These are phyloP conservation scores for Oreamnos americanus DNA, from an alignment of 2,113 vertebrate genomes.

Conservation along the genomic window DNA sequence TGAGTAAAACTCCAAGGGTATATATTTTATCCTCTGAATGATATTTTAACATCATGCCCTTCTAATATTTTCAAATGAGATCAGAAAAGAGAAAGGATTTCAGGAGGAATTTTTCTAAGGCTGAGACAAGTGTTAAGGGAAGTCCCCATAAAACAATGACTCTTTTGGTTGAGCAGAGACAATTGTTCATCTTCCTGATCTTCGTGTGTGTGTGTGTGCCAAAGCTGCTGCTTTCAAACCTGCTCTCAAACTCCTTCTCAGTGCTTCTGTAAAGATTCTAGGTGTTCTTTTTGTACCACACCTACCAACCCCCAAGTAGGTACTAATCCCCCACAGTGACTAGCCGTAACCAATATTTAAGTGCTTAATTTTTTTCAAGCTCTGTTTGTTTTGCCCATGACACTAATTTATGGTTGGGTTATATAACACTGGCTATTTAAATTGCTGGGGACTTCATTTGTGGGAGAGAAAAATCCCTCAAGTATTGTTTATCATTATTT, in stretches of 20 bases:
- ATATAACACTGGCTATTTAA: slow-evolving; percentile 51
- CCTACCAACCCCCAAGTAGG: neutral
- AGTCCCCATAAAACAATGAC: neutral
- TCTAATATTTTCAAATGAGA: neutral
- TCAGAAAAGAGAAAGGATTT: neutral
- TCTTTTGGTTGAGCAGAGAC: neutral
- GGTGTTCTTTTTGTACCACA: slow-evolving; percentile 22
- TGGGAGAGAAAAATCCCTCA: neutral
- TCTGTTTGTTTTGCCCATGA: slow-evolving; percentile 70
- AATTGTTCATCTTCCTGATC: neutral
- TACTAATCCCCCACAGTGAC: slow-evolving; percentile 52
- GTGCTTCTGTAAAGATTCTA: neutral
- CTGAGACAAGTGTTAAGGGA: neutral
- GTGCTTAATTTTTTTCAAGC: slow-evolving; percentile 68
- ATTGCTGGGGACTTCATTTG: slow-evolving; percentile 57
- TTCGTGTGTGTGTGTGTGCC: no score
- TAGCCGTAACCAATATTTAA: slow-evolving; percentile 68
- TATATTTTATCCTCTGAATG: neutral
- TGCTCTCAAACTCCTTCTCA: neutral
- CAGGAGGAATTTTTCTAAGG: neutral
- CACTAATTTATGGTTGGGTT: slow-evolving; percentile 68
- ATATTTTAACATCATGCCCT: neutral
- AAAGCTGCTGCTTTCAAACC: neutral
- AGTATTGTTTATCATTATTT: slow-evolving; percentile 43
- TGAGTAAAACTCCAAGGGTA: neutral